Evolutionary conservation across 2,888 invertebrate genomes (phyloP).

Genomic region (Abrostola triplasia): DNA sequence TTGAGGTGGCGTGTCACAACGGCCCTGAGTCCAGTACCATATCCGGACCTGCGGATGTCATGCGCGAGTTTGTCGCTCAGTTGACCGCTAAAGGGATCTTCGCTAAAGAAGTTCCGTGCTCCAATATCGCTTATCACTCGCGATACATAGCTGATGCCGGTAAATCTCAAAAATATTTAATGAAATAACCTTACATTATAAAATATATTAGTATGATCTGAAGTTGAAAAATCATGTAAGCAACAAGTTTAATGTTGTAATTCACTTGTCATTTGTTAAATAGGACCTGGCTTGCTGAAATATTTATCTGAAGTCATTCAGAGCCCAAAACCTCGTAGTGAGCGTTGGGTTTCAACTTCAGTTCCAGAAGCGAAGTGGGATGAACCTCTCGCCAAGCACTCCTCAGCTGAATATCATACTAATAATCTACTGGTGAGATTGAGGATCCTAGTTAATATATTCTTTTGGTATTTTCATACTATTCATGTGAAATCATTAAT

Average conservation of each 20-base stretch:
- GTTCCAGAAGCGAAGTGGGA: constrained; percentile 86
- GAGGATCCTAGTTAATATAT: not conserved
- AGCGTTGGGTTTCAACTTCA: constrained; percentile 95
- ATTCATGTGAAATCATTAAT: not conserved
- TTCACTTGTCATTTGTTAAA: not conserved
- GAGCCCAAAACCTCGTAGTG: constrained; percentile 90
- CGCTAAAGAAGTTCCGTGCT: constrained; percentile 86
- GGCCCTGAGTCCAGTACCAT: constrained; percentile 92
- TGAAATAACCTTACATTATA: constrained; percentile 35
- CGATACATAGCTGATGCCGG: constrained; percentile 92
- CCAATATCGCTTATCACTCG: constrained; percentile 97
- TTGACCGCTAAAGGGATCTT: constrained; percentile 74
- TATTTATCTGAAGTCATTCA: constrained; percentile 89
- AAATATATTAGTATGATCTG: no score
- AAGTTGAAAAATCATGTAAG: no score
- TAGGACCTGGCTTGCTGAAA: constrained; percentile 82
- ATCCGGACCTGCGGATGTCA: constrained; percentile 91
- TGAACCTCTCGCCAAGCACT: constrained; percentile 31
- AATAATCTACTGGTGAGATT: constrained; percentile 48
- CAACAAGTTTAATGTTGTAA: no score
- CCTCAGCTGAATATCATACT: constrained; percentile 48
- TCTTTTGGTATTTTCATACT: not conserved
- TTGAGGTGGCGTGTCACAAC: constrained; percentile 94
- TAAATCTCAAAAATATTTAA: constrained; percentile 25
- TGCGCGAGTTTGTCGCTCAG: constrained; percentile 87